Evolutionary conservation across 2,797 vertebrate species (phyloP).

Genomic region (Malacoraja senta): DNA sequence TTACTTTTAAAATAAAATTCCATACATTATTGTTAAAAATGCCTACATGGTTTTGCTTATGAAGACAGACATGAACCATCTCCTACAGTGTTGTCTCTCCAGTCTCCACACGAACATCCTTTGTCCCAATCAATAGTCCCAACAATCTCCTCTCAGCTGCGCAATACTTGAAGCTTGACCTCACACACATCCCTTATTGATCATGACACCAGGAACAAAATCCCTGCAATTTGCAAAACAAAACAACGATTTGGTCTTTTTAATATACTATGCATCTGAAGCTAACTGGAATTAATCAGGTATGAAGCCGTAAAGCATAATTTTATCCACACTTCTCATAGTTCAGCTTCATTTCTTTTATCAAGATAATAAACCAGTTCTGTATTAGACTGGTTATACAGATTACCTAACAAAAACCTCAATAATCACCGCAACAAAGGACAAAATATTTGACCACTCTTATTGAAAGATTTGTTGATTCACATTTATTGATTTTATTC

Average conservation of each 20-base stretch:
- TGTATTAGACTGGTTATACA: background rate
- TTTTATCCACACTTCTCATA: too few species aligned
- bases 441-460: background rate
- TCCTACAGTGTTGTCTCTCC: background rate
- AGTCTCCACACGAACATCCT: constrained; percentile 18
- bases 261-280: constrained; percentile 24
- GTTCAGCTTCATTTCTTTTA: background rate
- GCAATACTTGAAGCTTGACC: constrained; percentile 46
- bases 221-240: constrained; percentile 46
- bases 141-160: constrained; percentile 47
- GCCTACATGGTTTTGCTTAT: background rate
- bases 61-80: background rate
- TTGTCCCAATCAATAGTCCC: constrained; percentile 41
- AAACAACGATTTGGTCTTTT: constrained; percentile 45
- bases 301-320: background rate
- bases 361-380: background rate
- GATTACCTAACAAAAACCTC: background rate
- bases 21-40: background rate
- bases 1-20: background rate
- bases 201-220: constrained; percentile 42
- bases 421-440: background rate
- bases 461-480: too few species aligned
- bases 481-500: background rate
- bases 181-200: constrained; percentile 45
- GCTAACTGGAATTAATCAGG: constrained; percentile 23